phyloP scores from a whole-genome alignment of 2,888 invertebrate species.

The Sarcophaga carnaria region DNA sequence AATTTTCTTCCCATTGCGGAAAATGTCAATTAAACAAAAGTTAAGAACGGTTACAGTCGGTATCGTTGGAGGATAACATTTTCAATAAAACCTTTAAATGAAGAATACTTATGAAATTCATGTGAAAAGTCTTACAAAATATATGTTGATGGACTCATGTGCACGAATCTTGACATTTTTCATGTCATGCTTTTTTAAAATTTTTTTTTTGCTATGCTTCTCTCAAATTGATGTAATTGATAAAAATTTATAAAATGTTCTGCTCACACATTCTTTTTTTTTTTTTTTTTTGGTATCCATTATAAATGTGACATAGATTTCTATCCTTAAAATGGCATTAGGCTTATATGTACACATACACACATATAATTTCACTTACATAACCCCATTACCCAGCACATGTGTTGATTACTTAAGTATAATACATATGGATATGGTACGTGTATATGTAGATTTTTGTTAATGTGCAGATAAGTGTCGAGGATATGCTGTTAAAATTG shows the following conservation, averaged over 20 bases:
- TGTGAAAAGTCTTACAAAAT: background rate
- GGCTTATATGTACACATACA: background rate
- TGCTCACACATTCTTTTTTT: constrained; percentile 31
- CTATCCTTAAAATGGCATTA: constrained; percentile 43
- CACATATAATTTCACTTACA: background rate
- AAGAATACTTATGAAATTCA: background rate
- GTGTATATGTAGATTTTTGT: background rate
- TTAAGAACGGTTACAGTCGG: background rate
- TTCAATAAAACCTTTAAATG: background rate
- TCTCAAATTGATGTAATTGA: constrained; percentile 28
- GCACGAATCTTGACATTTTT: background rate
- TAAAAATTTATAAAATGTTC: constrained; percentile 47
- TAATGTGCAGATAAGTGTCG: background rate
- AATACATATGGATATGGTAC: background rate
- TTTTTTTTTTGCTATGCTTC: background rate
- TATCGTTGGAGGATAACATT: background rate
- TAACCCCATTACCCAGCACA: background rate
- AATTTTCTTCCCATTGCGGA: background rate
- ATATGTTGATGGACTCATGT: background rate
- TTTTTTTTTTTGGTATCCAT: too few relatives aligned
- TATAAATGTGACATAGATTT: constrained; percentile 48
- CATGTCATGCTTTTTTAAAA: background rate
- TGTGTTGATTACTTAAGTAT: background rate
- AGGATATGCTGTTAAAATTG: constrained; percentile 38
- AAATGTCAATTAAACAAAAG: constrained; percentile 3